phyloP scores from a whole-genome alignment of 2,113 vertebrate species.

The Prunella fulvescens region DNA sequence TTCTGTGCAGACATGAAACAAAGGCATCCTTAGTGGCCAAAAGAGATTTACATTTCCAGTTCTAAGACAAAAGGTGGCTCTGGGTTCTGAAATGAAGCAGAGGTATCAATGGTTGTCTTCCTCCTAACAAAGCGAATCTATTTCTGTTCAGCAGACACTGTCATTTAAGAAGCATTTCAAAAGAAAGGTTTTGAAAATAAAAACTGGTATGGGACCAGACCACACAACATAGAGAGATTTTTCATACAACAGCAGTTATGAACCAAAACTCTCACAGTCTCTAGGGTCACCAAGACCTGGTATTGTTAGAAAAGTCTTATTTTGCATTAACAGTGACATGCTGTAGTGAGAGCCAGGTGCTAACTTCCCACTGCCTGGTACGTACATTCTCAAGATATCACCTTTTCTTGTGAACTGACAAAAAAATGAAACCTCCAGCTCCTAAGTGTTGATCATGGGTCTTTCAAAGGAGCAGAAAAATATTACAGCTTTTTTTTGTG shows the following conservation, averaged over 20 bases:
- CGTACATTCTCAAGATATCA: not conserved
- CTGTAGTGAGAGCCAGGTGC: not conserved
- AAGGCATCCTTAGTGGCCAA: not conserved
- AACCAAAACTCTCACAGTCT: not conserved
- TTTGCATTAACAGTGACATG: accelerated
- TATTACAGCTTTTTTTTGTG: not conserved
- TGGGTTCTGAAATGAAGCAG: not conserved
- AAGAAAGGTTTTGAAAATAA: not conserved
- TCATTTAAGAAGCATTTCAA: not conserved
- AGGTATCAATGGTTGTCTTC: not conserved
- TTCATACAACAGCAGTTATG: not conserved
- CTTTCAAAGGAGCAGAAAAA: not conserved
- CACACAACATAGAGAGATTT: not conserved
- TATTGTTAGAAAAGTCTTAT: not conserved
- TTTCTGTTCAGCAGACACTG: not conserved
- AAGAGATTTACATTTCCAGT: not conserved
- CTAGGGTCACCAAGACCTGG: not conserved
- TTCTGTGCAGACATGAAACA: not conserved
- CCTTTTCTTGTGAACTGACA: not conserved
- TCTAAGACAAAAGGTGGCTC: not conserved
- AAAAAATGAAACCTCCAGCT: not conserved
- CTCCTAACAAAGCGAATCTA: not conserved
- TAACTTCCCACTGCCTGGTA: not conserved
- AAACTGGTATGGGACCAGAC: not conserved
- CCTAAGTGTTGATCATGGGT: accelerated